phyloP scores from a whole-genome alignment of 2,113 vertebrate genomes.

The Ptychochromis oligacanthus region DNA sequence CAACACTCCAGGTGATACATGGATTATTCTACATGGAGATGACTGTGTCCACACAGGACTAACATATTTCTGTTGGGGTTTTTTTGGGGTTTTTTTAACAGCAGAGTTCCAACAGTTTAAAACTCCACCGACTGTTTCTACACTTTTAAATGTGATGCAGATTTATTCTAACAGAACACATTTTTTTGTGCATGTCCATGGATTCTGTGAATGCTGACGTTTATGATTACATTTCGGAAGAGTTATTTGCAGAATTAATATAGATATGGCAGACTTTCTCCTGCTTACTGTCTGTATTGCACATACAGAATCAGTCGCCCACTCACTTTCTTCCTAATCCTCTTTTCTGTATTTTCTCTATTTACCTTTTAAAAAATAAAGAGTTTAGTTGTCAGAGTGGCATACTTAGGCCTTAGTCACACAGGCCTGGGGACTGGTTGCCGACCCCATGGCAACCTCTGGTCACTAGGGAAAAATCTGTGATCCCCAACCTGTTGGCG shows the following conservation, averaged over 20 bases:
- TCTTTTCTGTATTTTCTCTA: neutral
- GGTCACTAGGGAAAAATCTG: neutral
- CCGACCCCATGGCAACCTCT: neutral
- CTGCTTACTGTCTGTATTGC: slow-evolving; percentile 1
- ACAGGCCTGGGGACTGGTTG: neutral
- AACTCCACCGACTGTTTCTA: neutral
- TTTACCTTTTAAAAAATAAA: neutral
- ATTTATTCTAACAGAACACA: neutral
- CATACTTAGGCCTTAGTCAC: neutral
- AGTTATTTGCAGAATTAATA: neutral
- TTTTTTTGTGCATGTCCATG: neutral
- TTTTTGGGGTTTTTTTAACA: no score
- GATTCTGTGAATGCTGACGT: neutral
- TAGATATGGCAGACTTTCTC: neutral
- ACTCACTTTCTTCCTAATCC: neutral
- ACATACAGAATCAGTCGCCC: neutral
- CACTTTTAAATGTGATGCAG: neutral
- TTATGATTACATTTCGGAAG: neutral
- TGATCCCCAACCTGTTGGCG: neutral
- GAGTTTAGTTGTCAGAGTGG: neutral
- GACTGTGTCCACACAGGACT: neutral
- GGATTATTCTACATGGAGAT: neutral
- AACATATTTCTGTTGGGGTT: no score
- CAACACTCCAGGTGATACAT: neutral
- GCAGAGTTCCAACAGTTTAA: neutral